These are phyloP conservation scores for Opisthograptis luteolata DNA, from an alignment of 2,888 invertebrate genomes.

Conservation along the genomic window DNA sequence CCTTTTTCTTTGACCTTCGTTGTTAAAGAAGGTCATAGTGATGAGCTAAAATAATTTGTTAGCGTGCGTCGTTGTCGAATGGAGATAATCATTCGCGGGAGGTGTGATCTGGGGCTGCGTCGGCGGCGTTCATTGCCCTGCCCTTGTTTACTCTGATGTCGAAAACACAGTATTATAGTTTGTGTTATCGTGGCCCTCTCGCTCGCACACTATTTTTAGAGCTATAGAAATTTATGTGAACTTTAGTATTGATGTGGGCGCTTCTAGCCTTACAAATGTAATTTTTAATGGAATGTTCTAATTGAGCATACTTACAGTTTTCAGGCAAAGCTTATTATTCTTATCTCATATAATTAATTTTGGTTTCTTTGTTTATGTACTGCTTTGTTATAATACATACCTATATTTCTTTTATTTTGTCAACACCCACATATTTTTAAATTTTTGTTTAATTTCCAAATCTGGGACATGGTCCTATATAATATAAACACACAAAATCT, in stretches of 20 bases:
- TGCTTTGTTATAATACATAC: too few species aligned
- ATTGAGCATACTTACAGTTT: slow-evolving; percentile 16
- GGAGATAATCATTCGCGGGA: slow-evolving; percentile 47
- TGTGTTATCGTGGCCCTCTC: slow-evolving; percentile 51
- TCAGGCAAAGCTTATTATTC: not conserved
- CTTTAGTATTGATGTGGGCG: slow-evolving; percentile 50
- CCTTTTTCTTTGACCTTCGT: slow-evolving; percentile 64
- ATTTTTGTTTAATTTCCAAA: too few species aligned
- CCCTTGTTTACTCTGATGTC: slow-evolving; percentile 50
- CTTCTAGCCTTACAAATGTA: slow-evolving; percentile 35
- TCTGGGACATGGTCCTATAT: too few species aligned
- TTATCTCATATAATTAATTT: slow-evolving; percentile 1
- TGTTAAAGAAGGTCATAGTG: slow-evolving; percentile 66
- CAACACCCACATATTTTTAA: too few species aligned
- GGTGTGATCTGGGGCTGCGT: slow-evolving; percentile 49
- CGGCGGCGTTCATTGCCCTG: slow-evolving; percentile 46
- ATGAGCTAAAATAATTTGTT: slow-evolving; percentile 70
- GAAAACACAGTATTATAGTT: slow-evolving; percentile 31
- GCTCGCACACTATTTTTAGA: slow-evolving; percentile 59
- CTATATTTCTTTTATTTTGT: too few species aligned
- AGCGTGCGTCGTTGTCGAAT: slow-evolving; percentile 24
- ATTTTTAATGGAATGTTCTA: slow-evolving; percentile 26
- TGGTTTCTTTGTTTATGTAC: not conserved
- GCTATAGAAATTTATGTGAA: slow-evolving; percentile 46
- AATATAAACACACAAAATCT: too few species aligned